Percentiles rank a stretch among this genome's conserved stretches.
Conservation (phyloP, 2,113 vertebrate species). For the Emydura subglobosa region DNA sequence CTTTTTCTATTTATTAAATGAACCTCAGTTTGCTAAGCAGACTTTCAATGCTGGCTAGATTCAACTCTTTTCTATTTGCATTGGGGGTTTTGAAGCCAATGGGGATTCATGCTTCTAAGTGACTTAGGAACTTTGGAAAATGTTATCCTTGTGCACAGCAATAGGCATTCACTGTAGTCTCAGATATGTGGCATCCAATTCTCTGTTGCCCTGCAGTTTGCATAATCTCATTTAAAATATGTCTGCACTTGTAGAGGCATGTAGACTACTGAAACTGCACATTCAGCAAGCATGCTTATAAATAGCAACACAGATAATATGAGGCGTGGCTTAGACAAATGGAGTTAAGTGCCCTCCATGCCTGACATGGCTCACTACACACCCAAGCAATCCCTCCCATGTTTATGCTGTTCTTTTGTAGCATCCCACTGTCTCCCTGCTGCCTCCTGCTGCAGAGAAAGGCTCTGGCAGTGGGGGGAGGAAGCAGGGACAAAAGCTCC, state of each 20-base stretch:
- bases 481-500: background rate
- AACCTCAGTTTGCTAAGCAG: background rate
- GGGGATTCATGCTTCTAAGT: rapidly evolving
- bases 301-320: background rate
- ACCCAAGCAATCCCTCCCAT: background rate
- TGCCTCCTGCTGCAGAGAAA: background rate
- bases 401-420: background rate
- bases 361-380: background rate
- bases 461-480: background rate
- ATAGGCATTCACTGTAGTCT: background rate
- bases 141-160: background rate
- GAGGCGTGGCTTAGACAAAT: background rate
- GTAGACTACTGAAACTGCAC: background rate
- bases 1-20: rapidly evolving
- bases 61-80: background rate
- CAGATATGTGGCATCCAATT: background rate
- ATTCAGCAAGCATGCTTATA: background rate
- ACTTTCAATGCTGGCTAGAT: background rate
- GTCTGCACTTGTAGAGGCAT: background rate
- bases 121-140: background rate
- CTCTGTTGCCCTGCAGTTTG: background rate
- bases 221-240: conserved; percentile 18
- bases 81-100: background rate
- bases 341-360: background rate
- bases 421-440: background rate